phyloP scores from a whole-genome alignment of 2,113 vertebrate species.

The Malurus cyaneus region DNA sequence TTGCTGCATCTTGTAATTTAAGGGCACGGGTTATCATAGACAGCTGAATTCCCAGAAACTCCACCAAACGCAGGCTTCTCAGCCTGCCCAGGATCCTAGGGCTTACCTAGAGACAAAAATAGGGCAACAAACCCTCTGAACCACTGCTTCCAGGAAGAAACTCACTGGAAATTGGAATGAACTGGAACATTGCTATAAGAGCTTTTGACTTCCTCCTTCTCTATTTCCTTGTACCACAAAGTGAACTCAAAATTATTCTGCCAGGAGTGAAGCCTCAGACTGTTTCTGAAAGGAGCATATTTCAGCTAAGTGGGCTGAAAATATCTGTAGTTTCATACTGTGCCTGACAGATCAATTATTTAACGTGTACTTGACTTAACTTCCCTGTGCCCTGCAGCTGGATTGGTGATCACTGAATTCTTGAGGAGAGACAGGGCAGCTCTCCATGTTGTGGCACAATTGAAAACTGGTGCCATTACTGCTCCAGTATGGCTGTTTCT shows the following conservation, averaged over 20 bases:
- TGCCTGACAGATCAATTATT: background rate
- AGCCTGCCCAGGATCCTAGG: background rate
- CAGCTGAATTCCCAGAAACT: background rate
- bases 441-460: background rate
- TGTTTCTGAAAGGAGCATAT: background rate
- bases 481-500: background rate
- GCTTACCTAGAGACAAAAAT: background rate
- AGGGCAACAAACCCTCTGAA: background rate
- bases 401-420: background rate
- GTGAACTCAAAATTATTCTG: background rate
- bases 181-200: background rate
- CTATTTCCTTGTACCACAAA: background rate
- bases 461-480: background rate
- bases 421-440: background rate
- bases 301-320: background rate
- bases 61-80: background rate
- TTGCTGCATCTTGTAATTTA: background rate
- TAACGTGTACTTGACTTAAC: background rate
- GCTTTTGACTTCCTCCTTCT: background rate
- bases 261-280: background rate
- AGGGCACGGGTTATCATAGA: background rate
- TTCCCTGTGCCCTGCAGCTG: background rate
- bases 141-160: background rate
- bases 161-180: background rate
- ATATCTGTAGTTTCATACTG: background rate